Conservation (phyloP, 2,797 vertebrate genomes). For the Gallinago nigripennis region DNA sequence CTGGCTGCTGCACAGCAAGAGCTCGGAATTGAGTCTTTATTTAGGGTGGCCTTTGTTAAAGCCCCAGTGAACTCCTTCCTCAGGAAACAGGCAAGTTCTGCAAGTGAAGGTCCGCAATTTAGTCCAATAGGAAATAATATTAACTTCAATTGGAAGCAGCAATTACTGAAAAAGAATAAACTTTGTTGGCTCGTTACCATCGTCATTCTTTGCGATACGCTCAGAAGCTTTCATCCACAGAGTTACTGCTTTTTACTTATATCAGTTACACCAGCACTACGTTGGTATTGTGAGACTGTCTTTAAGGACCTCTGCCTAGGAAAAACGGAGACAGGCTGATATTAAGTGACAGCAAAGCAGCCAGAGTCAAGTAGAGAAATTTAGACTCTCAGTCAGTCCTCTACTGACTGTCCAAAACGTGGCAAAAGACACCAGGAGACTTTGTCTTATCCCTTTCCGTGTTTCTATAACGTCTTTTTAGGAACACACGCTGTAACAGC, state of each 20-base stretch:
- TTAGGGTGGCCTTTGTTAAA: constrained; percentile 15
- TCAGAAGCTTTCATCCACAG: neutral
- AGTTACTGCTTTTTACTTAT: neutral
- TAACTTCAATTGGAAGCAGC: constrained; percentile 28
- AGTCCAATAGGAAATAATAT: constrained; percentile 59
- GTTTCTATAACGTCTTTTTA: neutral
- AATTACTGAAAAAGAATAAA: constrained; percentile 10
- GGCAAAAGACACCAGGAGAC: neutral
- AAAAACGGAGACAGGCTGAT: neutral
- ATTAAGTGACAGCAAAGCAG: neutral
- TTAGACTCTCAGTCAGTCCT: neutral
- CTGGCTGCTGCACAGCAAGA: neutral
- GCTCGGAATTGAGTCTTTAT: neutral
- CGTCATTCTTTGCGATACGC: accelerated
- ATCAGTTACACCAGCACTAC: neutral
- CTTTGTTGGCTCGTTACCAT: neutral
- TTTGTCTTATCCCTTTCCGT: neutral
- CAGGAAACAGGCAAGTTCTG: constrained; percentile 47
- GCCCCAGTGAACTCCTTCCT: constrained; percentile 52
- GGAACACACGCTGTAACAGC: neutral
- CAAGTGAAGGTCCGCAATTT: neutral
- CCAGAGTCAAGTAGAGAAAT: neutral
- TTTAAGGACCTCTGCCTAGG: neutral
- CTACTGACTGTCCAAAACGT: neutral
- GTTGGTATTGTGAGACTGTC: neutral